Conservation (phyloP, 2,797 vertebrate species). For the Cyclura pinguis region DNA sequence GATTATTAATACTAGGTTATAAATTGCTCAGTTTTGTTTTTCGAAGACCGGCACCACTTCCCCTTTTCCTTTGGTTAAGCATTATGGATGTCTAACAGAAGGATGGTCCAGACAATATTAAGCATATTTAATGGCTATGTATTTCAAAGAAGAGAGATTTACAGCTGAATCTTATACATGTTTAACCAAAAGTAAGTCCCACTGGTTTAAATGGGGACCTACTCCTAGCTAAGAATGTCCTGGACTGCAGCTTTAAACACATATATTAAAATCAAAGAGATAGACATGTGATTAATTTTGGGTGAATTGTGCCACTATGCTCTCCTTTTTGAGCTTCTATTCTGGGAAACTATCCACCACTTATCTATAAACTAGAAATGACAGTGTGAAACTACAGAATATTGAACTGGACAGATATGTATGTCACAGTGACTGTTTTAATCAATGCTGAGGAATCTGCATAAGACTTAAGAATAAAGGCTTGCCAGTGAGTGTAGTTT, state of each 20-base stretch:
- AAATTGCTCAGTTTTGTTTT: background rate
- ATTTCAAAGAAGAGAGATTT: slow-evolving; percentile 13
- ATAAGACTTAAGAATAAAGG: background rate
- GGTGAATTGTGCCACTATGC: background rate
- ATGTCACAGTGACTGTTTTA: slow-evolving; percentile 1
- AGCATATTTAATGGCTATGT: background rate
- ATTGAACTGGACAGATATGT: background rate
- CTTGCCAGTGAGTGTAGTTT: background rate
- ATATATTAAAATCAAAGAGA: background rate
- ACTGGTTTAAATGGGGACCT: background rate
- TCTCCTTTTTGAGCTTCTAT: background rate
- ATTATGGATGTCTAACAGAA: slow-evolving; percentile 18
- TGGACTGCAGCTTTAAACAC: background rate
- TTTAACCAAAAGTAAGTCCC: background rate
- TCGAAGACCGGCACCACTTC: slow-evolving; percentile 24
- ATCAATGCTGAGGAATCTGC: slow-evolving; percentile 11
- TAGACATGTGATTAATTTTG: background rate
- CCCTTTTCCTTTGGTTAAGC: slow-evolving; percentile 5
- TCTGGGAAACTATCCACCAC: background rate
- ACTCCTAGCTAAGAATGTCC: background rate
- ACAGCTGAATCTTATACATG: background rate
- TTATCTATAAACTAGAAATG: slow-evolving; percentile 20
- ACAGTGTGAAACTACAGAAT: background rate
- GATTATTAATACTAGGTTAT: slow-evolving; percentile 1
- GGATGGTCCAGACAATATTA: background rate